A percentile compares a stretch with the other conserved stretches of the same genome.
These are phyloP conservation scores for Mesorhabditis sp. DNA, from an alignment of 2,888 invertebrate genomes.

Conservation along the genomic window DNA sequence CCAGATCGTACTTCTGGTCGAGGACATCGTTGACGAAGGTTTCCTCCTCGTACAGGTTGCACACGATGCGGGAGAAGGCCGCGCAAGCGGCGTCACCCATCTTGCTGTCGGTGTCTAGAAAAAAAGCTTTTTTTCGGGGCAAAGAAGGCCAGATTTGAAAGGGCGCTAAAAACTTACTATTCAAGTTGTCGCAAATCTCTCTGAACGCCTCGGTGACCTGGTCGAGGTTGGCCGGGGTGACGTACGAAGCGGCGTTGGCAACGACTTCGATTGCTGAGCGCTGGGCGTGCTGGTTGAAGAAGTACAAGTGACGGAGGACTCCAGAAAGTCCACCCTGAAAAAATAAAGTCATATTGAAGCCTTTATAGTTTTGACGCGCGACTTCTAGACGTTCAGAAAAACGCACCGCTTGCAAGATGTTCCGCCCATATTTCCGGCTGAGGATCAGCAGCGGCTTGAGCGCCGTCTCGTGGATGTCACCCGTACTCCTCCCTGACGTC, in stretches of 20 bases:
- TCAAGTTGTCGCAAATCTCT: background rate
- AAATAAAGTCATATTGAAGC: background rate
- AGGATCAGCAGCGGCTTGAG: background rate
- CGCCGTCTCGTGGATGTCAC: background rate
- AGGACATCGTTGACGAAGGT: background rate
- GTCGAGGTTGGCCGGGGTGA: background rate
- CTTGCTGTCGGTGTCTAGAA: constrained; percentile 1
- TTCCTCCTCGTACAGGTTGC: constrained; percentile 6
- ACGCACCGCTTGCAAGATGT: background rate
- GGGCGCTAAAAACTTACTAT: background rate
- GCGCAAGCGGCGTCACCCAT: background rate
- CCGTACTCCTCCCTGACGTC: background rate
- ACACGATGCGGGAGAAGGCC: background rate
- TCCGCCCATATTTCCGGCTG: background rate
- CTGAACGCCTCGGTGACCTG: background rate
- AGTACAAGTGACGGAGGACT: background rate
- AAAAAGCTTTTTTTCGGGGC: background rate
- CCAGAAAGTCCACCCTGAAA: background rate
- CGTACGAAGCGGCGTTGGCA: background rate
- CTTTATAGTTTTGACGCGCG: background rate
- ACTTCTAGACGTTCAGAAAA: no score
- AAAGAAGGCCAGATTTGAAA: no score
- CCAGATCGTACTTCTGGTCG: constrained; percentile 4
- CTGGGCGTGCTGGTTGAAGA: constrained; percentile 4
- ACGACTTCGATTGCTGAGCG: background rate